Percentiles rank a stretch among this genome's conserved stretches.
Evolutionary conservation across 2,888 invertebrate species (phyloP).

Genomic region (Glaucopsyche alexis): DNA sequence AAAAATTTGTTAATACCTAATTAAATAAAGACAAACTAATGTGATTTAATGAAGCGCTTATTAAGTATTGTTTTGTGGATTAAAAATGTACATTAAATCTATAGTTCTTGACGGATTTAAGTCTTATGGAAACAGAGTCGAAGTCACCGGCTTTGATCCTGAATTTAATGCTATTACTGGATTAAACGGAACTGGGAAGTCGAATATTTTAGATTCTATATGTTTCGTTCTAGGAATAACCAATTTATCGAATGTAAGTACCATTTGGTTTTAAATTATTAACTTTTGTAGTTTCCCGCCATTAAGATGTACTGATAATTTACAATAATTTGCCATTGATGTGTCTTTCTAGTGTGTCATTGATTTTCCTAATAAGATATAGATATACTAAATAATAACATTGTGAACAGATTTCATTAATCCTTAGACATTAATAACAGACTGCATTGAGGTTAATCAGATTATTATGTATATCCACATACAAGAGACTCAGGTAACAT

Average conservation of each 20-base stretch:
- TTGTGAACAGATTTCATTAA: too few relatives aligned
- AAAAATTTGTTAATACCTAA: too few relatives aligned
- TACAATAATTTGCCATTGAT: background rate
- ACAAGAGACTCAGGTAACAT: background rate
- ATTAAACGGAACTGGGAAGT: conserved; percentile 98
- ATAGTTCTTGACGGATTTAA: conserved; percentile 98
- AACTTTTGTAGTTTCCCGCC: conserved; percentile 45
- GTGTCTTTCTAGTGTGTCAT: background rate
- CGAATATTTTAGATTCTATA: conserved; percentile 97
- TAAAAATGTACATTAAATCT: conserved; percentile 92
- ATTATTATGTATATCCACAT: background rate
- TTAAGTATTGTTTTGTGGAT: conserved; percentile 31
- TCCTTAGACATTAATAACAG: too few relatives aligned
- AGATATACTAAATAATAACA: too few relatives aligned
- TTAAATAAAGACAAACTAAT: background rate
- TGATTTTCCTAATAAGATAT: background rate
- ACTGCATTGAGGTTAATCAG: background rate
- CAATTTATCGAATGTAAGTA: conserved; percentile 91
- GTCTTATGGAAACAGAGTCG: conserved; percentile 96
- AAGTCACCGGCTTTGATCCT: conserved; percentile 94
- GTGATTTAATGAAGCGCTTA: conserved; percentile 28
- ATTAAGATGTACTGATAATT: conserved; percentile 23
- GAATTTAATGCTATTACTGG: conserved; percentile 99
- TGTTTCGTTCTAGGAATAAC: conserved; percentile 98
- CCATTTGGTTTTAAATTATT: background rate